Base-by-base conservation (phyloP, 2,113 vertebrate genomes). In the Calonectris borealis region DNA sequence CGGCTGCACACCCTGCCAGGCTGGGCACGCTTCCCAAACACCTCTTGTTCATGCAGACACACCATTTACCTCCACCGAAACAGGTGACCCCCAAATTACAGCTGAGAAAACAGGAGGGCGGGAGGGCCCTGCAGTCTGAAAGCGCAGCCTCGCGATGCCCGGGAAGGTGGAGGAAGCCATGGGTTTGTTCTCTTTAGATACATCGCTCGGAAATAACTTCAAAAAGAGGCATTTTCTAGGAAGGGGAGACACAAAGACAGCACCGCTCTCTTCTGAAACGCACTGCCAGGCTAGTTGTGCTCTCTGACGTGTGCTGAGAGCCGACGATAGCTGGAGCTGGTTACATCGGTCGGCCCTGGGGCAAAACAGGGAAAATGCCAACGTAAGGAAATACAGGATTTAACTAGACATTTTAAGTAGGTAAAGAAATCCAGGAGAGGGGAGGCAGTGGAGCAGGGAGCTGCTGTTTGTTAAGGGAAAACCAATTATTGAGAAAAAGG, bases 241-340 rank as follows among this genome's bases (percentile, higher is more conserved):
- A 44, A 32, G 1, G 22, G 61, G 81, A 68, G 52, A 6, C n/a
- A 78, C 48, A 72, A 40, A 88, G 24, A 2, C 55, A 57, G 58
- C 3, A 1, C 44, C 0, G 3, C 51, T 54, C 7, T 66, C 36
- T 76, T 32, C 70, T 66, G n/a, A 32, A 38, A 22, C 1, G 5
- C 4, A 2, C 13, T 5, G 19, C 32, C 31, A 40, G 64, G 68
- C 55, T 31, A 57, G 22, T 49, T 20, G 19, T 34, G 20, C 40
- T 58, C 65, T 42, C 46, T 3, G 25, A 27, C 0, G 17, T 10
- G 24, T 8, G 38, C 46, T 18, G 38, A 38, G n/a, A 40, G 36
- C 29, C 0, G 42, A 42, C 14, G 42, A 15, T 15, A 42, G 42
- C 42, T 42, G 42, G 14, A 42, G 42, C 42, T 15, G 42, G 42